Evolutionary conservation across 2,888 invertebrate species (phyloP).

Genomic region (Drosophila pegasa): DNA sequence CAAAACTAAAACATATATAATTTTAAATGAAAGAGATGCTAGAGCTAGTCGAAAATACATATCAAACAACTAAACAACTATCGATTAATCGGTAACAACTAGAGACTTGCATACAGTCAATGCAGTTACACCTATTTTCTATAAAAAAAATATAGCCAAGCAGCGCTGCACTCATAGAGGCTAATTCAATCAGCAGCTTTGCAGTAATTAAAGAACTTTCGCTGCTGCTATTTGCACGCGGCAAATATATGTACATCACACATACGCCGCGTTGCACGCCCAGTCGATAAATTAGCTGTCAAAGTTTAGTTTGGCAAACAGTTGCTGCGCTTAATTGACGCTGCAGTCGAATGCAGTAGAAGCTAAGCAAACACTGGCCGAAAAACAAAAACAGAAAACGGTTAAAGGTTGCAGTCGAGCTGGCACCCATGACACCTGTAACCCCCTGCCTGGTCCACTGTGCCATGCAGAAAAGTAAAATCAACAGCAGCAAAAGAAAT

Average conservation of each 20-base stretch:
- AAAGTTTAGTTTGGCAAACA: slow-evolving; percentile 41
- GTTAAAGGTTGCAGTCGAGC: slow-evolving; percentile 11
- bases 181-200: not conserved
- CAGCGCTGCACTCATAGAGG: not conserved
- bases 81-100: not conserved
- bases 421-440: slow-evolving; percentile 2
- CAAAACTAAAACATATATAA: not conserved
- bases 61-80: not conserved
- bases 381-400: not conserved
- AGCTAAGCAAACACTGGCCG: slow-evolving; percentile 44
- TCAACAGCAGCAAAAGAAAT: slow-evolving; percentile 61
- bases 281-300: slow-evolving; percentile 50
- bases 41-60: not conserved
- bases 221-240: slow-evolving; percentile 6
- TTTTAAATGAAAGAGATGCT: not conserved
- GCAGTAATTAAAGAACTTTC: slow-evolving; percentile 10
- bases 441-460: not conserved
- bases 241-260: slow-evolving; percentile 12
- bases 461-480: slow-evolving; percentile 47
- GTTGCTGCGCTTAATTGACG: slow-evolving; percentile 42
- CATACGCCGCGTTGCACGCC: slow-evolving; percentile 21
- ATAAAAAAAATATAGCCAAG: not conserved
- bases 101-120: too few relatives aligned
- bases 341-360: slow-evolving; percentile 20
- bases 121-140: not conserved